Evolutionary conservation across 2,888 invertebrate species (phyloP), one percentile per base, ranked within the genome.

Genomic region (Meganola albula): DNA sequence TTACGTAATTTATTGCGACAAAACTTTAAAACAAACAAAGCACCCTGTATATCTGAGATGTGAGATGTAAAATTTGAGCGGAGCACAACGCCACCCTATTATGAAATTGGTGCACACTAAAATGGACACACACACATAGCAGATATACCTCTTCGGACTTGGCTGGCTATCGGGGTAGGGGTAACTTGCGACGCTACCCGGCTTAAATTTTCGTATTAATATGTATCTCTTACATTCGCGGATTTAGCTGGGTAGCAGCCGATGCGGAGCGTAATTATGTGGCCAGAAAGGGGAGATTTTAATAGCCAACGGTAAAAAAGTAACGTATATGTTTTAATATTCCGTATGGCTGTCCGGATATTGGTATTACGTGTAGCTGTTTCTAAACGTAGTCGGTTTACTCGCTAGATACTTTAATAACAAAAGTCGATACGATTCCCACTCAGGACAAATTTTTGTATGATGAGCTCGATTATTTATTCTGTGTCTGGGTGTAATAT

Each of bases 51-150:
- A 47, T 36, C 40, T 48, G 66, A 75, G 74, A 78, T 77, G 78
- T 71, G 78, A 79, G 77, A 82, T 82, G 83, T 85, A 80, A 84
- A 85, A 85, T 85, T 83, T 79, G 80, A 78, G 70, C 73, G 65
- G 71, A 77, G 74, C 66, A 71, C 68, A 71, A 58, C 74, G 73
- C 67, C 53, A 74, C 78, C 77, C 80, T 83, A 80, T 78, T 80
- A 82, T 80, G 78, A 78, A 77, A 78, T 76, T 75, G 71, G 70
- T 67, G 66, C 75, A 69, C 79, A 78, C 80, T 53, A 35, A 29
- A 50, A 47, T 38, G 49, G 63, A 53, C 65, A 58, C 69, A 58
- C 73, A 71, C 64, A 58, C 58, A 57, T 48, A 42, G 42, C 27
- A 28, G 25, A 24, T 33, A 39, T 54, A 55, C 53, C 53, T 61